Evolutionary conservation across 2,113 vertebrate species (phyloP).

Genomic region (Rhinogobius similis): DNA sequence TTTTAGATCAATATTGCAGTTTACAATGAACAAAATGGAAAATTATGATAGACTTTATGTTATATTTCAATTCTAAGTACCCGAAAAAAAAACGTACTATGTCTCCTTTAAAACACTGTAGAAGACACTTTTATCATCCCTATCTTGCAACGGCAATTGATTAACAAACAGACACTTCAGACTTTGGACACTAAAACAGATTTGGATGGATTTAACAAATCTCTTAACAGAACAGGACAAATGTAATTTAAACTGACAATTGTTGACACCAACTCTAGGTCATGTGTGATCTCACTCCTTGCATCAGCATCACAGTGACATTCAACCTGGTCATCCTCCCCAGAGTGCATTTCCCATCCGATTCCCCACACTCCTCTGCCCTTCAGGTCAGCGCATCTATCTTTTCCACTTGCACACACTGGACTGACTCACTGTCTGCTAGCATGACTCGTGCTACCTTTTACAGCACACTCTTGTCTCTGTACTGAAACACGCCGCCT

Average conservation of each 20-base stretch:
- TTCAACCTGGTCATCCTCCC: constrained; percentile 40
- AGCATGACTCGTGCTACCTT: constrained; percentile 13
- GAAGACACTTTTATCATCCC: too few relatives aligned
- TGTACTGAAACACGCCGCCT: constrained; percentile 44
- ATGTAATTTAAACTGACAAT: background rate
- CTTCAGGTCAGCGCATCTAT: constrained; percentile 24
- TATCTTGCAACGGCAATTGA: too few relatives aligned
- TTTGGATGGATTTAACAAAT: too few relatives aligned
- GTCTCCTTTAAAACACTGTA: too few relatives aligned
- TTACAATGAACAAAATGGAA: too few relatives aligned
- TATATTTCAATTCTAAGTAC: too few relatives aligned
- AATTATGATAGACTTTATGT: too few relatives aligned
- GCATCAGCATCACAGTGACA: constrained; percentile 20
- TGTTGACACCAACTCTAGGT: constrained; percentile 32
- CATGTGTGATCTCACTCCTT: constrained; percentile 33
- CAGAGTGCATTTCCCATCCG: constrained; percentile 29
- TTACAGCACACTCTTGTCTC: constrained; percentile 12
- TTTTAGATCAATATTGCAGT: too few relatives aligned
- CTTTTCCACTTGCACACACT: constrained; percentile 33
- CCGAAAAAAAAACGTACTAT: too few relatives aligned
- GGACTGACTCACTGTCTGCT: constrained; percentile 42
- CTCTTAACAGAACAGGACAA: too few relatives aligned
- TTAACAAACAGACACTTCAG: too few relatives aligned
- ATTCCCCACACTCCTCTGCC: constrained; percentile 15
- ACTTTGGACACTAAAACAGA: too few relatives aligned